Percentiles rank a stretch among this genome's conserved stretches.
These are phyloP conservation scores for Condylura cristata DNA, from an alignment of 2,113 vertebrate genomes.

Conservation along the genomic window DNA sequence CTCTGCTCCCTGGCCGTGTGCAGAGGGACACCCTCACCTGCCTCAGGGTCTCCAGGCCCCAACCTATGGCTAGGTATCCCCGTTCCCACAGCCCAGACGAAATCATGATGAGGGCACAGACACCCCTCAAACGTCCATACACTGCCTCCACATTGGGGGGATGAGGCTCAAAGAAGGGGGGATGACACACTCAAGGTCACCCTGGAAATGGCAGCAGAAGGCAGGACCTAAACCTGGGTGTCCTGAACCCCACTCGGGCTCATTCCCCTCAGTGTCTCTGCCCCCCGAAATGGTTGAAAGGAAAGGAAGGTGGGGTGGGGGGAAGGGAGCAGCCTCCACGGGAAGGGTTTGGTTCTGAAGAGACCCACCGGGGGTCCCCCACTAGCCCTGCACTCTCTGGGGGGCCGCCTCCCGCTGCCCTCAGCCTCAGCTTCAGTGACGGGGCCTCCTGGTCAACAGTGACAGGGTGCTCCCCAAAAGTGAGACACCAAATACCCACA, in stretches of 20 bases:
- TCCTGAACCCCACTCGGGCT: not conserved
- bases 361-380: not conserved
- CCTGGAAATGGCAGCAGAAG: not conserved
- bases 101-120: fast-evolving
- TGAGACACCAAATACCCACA: not conserved
- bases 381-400: not conserved
- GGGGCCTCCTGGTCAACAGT: not conserved
- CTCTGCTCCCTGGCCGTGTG: not conserved
- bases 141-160: not conserved
- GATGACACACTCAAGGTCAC: not conserved
- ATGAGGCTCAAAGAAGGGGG: not conserved
- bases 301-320: not conserved
- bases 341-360: not conserved
- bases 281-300: not conserved
- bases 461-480: not conserved
- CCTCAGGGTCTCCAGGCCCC: not conserved
- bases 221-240: not conserved
- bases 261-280: fast-evolving
- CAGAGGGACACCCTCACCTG: not conserved
- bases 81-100: not conserved
- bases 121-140: not conserved
- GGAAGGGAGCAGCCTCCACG: not conserved
- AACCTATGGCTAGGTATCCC: too few species aligned
- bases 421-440: not conserved
- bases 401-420: too few species aligned